phyloP scores from a whole-genome alignment of 1,140 invertebrate genomes.

The Neodiprion pinetum region DNA sequence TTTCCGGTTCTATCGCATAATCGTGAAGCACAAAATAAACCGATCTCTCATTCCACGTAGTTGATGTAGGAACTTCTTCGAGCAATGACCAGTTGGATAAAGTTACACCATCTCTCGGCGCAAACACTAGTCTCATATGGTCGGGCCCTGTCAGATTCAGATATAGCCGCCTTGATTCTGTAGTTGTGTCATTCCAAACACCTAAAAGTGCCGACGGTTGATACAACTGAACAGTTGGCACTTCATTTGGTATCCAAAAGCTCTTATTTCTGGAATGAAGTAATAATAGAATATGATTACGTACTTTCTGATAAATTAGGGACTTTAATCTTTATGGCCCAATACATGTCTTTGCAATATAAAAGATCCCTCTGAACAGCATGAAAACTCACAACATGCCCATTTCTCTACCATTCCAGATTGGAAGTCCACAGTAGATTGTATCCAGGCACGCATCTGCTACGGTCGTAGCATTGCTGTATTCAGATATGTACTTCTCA shows the following conservation, averaged over 20 bases:
- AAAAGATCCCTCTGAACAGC: too few species aligned
- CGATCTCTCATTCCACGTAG: not conserved
- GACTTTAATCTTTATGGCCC: too few species aligned
- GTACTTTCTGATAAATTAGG: not conserved
- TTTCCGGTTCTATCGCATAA: conserved; percentile 10
- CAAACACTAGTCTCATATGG: conserved; percentile 8
- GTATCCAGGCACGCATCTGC: conserved; percentile 56
- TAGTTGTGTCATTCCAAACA: conserved; percentile 28
- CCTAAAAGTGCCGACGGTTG: conserved; percentile 33
- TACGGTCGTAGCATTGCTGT: conserved; percentile 43
- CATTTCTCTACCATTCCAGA: conserved; percentile 59
- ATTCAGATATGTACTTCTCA: conserved; percentile 50
- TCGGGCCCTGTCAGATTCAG: conserved; percentile 37
- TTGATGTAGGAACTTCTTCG: conserved; percentile 6
- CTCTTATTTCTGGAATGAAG: conserved; percentile 37
- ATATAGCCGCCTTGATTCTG: conserved; percentile 29
- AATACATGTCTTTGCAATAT: too few species aligned
- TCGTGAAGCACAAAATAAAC: conserved; percentile 6
- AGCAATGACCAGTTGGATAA: conserved; percentile 6
- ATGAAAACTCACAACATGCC: conserved; percentile 53
- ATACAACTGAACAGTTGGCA: conserved; percentile 40
- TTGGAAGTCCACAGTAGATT: conserved; percentile 65
- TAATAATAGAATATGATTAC: conserved; percentile 13
- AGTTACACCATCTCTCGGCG: not conserved
- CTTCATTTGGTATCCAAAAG: conserved; percentile 45